Percentiles rank a stretch among this genome's conserved stretches.
These are phyloP conservation scores for Pseudomugil tenellus DNA, from an alignment of 2,797 vertebrate species.

Conservation along the genomic window DNA sequence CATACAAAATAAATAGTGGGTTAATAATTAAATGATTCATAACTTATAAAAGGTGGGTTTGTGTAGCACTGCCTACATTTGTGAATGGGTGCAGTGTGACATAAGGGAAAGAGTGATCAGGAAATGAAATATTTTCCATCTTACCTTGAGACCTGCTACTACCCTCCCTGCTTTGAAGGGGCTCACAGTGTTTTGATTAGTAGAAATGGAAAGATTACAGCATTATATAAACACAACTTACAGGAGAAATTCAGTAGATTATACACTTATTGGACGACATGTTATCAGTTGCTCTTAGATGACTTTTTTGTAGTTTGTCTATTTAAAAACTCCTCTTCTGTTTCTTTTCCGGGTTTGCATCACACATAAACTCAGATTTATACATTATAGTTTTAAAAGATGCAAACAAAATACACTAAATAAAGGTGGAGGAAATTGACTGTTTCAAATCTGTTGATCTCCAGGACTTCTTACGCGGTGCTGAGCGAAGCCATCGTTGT, in stretches of 20 bases:
- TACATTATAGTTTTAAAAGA: neutral
- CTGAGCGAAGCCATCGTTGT: slow-evolving; percentile 85
- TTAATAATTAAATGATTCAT: neutral
- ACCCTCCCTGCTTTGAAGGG: neutral
- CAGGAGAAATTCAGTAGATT: neutral
- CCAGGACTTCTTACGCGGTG: slow-evolving; percentile 89
- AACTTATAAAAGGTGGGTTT: neutral
- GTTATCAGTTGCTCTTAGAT: neutral
- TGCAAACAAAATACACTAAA: neutral
- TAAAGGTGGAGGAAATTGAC: neutral
- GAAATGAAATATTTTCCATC: slow-evolving; percentile 1
- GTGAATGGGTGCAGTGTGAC: slow-evolving; percentile 11
- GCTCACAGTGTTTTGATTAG: slow-evolving; percentile 1
- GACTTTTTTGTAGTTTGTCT: neutral
- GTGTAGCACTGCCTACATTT: neutral
- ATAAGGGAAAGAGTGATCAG: neutral
- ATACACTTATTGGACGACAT: no score
- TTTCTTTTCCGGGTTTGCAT: neutral
- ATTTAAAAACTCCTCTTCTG: neutral
- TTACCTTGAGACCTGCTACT: slow-evolving; percentile 20
- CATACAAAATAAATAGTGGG: neutral
- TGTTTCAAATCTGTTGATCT: slow-evolving; percentile 22
- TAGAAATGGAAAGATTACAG: slow-evolving; percentile 6
- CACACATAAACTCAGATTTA: neutral
- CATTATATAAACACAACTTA: neutral